These are phyloP conservation scores for Drosophila differens DNA, from an alignment of 2,888 invertebrate genomes.

Conservation along the genomic window DNA sequence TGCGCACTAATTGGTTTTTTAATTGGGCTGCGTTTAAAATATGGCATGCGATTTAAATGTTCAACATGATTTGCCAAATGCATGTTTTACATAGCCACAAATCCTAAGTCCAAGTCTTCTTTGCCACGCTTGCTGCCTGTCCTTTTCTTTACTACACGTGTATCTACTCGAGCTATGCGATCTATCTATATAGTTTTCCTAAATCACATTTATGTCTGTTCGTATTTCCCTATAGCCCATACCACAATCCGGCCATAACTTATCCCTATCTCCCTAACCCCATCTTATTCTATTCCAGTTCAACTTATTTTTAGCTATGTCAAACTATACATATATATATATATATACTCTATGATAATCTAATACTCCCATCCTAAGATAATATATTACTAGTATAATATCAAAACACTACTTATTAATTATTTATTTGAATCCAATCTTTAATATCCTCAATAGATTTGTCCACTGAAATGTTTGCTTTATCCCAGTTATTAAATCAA, in stretches of 20 bases:
- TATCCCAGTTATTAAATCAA: neutral
- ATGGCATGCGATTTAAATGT: neutral
- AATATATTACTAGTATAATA: no score
- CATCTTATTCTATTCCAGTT: neutral
- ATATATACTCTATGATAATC: no score
- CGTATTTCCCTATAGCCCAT: neutral
- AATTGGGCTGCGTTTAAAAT: slow-evolving; percentile 43
- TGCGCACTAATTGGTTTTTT: slow-evolving; percentile 61
- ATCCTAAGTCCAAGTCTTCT: neutral
- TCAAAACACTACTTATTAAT: neutral
- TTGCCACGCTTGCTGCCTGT: neutral
- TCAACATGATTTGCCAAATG: slow-evolving; percentile 1
- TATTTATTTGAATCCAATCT: neutral
- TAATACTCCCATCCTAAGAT: neutral
- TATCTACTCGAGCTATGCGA: neutral
- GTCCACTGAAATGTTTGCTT: neutral
- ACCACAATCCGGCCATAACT: no score
- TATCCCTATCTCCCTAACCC: no score
- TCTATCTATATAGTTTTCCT: neutral
- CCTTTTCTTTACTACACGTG: neutral
- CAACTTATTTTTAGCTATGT: neutral
- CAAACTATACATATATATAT: no score
- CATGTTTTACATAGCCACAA: neutral
- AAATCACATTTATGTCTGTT: neutral
- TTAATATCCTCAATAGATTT: neutral